Evolutionary conservation across 2,113 vertebrate genomes (phyloP).

Genomic region (Lophochroa leadbeateri): DNA sequence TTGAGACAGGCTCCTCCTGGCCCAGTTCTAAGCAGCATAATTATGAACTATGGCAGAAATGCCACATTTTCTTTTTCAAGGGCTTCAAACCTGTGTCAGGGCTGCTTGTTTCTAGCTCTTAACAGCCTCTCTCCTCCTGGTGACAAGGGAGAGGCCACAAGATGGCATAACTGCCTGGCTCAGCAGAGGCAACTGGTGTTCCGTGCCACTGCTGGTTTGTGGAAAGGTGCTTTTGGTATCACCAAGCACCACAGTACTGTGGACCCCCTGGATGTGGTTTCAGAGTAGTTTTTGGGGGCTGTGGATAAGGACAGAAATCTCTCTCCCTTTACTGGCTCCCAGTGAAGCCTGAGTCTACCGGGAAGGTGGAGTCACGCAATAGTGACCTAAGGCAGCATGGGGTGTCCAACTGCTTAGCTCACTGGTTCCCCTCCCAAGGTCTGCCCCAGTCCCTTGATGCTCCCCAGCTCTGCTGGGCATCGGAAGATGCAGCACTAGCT

Average conservation of each 20-base stretch:
- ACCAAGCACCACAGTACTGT: not conserved
- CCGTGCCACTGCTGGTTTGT: not conserved
- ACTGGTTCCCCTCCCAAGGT: not conserved
- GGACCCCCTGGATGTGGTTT: not conserved
- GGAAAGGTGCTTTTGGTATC: not conserved
- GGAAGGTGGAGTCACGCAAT: fast-evolving
- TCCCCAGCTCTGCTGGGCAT: not conserved
- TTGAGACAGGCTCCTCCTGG: not conserved
- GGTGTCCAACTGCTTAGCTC: not conserved
- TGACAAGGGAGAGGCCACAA: not conserved
- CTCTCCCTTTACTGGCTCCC: not conserved
- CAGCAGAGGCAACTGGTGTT: not conserved
- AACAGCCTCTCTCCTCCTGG: not conserved
- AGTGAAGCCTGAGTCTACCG: not conserved
- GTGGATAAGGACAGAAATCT: not conserved
- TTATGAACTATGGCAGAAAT: not conserved
- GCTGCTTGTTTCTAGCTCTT: not conserved
- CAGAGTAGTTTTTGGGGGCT: not conserved
- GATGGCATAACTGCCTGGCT: not conserved
- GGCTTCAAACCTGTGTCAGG: fast-evolving
- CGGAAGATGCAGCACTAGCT: not conserved
- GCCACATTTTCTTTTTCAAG: fast-evolving
- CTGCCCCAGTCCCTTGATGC: not conserved
- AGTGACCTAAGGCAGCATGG: not conserved
- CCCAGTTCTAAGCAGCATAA: not conserved